Base-by-base conservation (phyloP, 30 jellyfish, hydroid and myxozoan genomes). In the Aurelia sp. region DNA sequence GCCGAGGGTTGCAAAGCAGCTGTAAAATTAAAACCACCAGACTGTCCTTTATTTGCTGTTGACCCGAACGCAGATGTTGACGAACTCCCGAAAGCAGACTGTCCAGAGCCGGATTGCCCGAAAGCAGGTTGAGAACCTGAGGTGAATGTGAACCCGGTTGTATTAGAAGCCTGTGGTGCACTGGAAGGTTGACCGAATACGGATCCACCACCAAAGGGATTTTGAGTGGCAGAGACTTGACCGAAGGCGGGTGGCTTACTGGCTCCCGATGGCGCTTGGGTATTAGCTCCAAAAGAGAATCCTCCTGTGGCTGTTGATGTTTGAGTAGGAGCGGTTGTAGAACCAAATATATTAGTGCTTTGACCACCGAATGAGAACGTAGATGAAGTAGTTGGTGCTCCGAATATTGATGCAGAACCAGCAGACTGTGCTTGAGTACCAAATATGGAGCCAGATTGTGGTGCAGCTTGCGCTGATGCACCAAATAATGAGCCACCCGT, bases 1-100 rank as follows among this genome's bases (percentile, higher is more conserved):
- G 86, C 81, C 6, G 86, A 75, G 7, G 62, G 72, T 50, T 62
- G 85, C 61, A 72, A 53, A 58, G 52, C 67, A 18, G 81, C 73
- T 19, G 85, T 74, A 71, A 83, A 83, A 58, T 72, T 73, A 62
- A 83, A 83, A 11, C 92, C 92, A 41, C 86, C 86, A 6, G 85
- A 13, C 33, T 83, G 86, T 13, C 51, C 22, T 16, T 62, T 79
- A 23, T 20, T 76, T 10, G 23, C 63, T 21, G 35, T 41, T 55
- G 82, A 58, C 22, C 73, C 80, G 37, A 73, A 73, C 11, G 76
- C 71, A 10, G 81, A 79, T 16, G 86, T n/a, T 16, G 83, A 15
- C 19, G 83, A 72, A 18, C 50, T 51, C 3, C 83, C 83, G 27
- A 72, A 72, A 8, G 83, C 71, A 3, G 83, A 69, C 27, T 72